Evolutionary conservation across 2,888 invertebrate genomes (phyloP), one percentile per base, ranked within the genome.

Genomic region (Melinaea menophilus): DNA sequence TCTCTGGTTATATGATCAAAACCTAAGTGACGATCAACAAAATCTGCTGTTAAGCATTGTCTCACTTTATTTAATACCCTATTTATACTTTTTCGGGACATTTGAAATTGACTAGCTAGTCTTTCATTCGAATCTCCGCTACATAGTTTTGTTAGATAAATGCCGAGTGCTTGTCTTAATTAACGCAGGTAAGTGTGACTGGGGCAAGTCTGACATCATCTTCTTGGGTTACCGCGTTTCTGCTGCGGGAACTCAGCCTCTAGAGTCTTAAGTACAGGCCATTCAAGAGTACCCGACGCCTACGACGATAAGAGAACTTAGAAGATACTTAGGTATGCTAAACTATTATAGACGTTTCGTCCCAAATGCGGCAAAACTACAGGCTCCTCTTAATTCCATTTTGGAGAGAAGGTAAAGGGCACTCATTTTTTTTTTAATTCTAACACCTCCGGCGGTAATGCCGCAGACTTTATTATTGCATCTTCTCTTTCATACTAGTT

Each of bases 281-380:
- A 64, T 67, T 5, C 22, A 12, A 9, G 35, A 58, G 3, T 63
- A 60, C 35, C 61, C 63, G 9, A 22, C 56, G 2, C 64, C 67
- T 7, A 62, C 58, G 35, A 64, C 62, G 13, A 56, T 64, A 11
- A 59, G 47, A 31, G 62, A 64, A 51, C 58, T 67, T 2, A 41
- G 67, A 22, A 63, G 73, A 2, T 79, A 78, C 59, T 54, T 81
- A 0, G 79, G 79, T 0, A 79, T 79, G 74, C 22, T 79, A 0
- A 81, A 80, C 64, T 80, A 77, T 67, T 81, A 80, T 45, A 62
- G 78, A 2, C 61, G 75, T 4, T 80, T 73, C 61, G 70, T 80
- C 1, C 74, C 72, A 5, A 60, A 59, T 2, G 63, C 63, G n/a
- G 66, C 66, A 58, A 66, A 48, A 45, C 61, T 2, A 22, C 22